A percentile compares a stretch with the other conserved stretches of the same genome.
phyloP scores from a whole-genome alignment of 2,113 vertebrate species.

The Poeciliopsis occidentalis region DNA sequence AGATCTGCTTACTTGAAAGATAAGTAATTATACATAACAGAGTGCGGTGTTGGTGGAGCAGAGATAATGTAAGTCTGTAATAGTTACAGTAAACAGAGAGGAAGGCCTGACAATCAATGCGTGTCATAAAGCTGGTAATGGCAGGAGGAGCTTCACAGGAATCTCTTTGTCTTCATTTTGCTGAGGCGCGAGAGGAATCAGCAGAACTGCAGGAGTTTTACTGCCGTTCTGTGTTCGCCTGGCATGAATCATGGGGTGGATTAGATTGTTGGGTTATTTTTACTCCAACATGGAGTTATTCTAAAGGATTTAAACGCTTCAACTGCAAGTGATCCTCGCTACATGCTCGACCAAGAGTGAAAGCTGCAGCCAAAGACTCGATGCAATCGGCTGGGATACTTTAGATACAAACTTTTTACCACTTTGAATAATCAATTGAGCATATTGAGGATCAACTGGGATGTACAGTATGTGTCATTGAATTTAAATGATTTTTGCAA shows the following conservation, averaged over 20 bases:
- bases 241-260: background rate
- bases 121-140: slow-evolving; percentile 40
- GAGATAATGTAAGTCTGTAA: slow-evolving; percentile 48
- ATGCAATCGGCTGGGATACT: too few relatives aligned
- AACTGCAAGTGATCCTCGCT: background rate
- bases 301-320: background rate
- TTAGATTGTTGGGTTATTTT: background rate
- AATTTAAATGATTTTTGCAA: too few relatives aligned
- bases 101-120: slow-evolving; percentile 49
- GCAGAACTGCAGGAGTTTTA: background rate
- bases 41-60: slow-evolving; percentile 40
- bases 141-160: slow-evolving; percentile 30
- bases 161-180: slow-evolving; percentile 2
- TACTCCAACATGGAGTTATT: background rate
- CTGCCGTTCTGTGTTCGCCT: background rate
- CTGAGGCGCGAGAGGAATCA: background rate
- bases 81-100: slow-evolving; percentile 54
- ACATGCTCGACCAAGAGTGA: too few relatives aligned
- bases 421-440: too few relatives aligned
- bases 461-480: too few relatives aligned
- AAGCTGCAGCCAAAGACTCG: too few relatives aligned
- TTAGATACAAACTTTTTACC: too few relatives aligned
- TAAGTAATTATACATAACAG: slow-evolving; percentile 45
- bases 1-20: slow-evolving; percentile 52
- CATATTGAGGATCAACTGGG: too few relatives aligned